Base-by-base conservation (phyloP, 1,140 invertebrate species). In the Plodia interpunctella region DNA sequence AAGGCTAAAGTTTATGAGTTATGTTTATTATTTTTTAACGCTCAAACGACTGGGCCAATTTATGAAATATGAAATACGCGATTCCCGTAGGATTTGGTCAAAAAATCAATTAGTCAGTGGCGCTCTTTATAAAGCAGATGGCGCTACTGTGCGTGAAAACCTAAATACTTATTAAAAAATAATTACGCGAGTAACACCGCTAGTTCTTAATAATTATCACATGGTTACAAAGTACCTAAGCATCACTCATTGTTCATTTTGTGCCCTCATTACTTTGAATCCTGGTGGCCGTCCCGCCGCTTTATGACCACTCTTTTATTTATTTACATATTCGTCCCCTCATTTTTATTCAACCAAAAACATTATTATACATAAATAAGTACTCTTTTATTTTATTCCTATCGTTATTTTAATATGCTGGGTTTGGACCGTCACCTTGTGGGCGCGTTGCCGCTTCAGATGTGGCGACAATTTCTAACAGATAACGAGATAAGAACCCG, bases 301-400 rank as follows among this genome's bases (percentile, higher is more conserved):
- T 78, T 78, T 80, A 81, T 80, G 72, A 78, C 67, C 63, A 70
- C 66, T 69, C 63, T 76, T 71, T 85, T 72, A 82, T 85, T 85
- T 86, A 88, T 86, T 86, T 78, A 83, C 73, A 83, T 83, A 79
- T 85, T 80, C 79, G 72, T 78, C 76, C 76, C 72, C 75, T 86
- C 86, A 82, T 86, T 84, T 88, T 83, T 83, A 85, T 88, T 83
- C 79, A 79, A 67, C 76, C 70, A 70, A 77, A 83, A 78, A 76
- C 79, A 77, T 83, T 85, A 86, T 85, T 85, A 85, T 80, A 80
- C 82, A 85, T 85, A 83, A 78, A 86, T 83, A 82, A 83, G 72
- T 82, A 80, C 70, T 74, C 69, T 74, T 82, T 84, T 83, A 83
- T 84, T 79, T 86, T 83, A 85, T 82, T 79, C 70, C 65, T 75